Evolutionary conservation across 2,888 invertebrate species (phyloP).

Genomic region (Mystacides longicornis): DNA sequence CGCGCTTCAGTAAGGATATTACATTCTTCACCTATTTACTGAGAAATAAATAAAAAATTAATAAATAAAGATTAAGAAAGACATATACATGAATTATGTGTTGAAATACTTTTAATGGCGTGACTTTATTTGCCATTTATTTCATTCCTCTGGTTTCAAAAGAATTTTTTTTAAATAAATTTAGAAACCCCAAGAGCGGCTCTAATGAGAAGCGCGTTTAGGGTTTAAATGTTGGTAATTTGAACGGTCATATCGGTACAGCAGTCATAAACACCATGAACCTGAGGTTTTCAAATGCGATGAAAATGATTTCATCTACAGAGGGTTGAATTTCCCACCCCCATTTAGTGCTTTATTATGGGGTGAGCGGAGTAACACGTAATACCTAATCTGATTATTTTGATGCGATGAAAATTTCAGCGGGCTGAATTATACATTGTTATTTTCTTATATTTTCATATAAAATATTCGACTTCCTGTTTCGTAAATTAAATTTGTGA

Average conservation of each 20-base stretch:
- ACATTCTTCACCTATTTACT: too few species aligned
- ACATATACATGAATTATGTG: too few species aligned
- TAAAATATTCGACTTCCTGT: background rate
- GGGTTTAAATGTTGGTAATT: conserved; percentile 1
- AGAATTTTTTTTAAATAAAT: too few species aligned
- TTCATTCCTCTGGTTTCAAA: too few species aligned
- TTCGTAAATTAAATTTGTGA: too few species aligned
- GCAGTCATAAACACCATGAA: background rate
- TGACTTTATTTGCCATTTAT: too few species aligned
- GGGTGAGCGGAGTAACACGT: background rate
- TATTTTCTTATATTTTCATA: background rate
- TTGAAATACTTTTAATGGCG: too few species aligned
- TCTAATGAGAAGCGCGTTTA: too few species aligned
- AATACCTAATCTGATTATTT: background rate
- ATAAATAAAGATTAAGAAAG: too few species aligned
- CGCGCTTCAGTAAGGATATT: too few species aligned
- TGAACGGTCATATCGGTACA: background rate
- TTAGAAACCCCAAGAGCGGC: too few species aligned
- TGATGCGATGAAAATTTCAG: background rate
- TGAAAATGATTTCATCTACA: background rate
- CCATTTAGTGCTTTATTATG: background rate
- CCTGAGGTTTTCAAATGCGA: background rate
- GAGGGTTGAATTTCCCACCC: background rate
- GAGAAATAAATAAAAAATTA: too few species aligned
- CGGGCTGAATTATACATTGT: background rate